phyloP scores from a whole-genome alignment of 2,888 invertebrate species.

The Acronicta psi region DNA sequence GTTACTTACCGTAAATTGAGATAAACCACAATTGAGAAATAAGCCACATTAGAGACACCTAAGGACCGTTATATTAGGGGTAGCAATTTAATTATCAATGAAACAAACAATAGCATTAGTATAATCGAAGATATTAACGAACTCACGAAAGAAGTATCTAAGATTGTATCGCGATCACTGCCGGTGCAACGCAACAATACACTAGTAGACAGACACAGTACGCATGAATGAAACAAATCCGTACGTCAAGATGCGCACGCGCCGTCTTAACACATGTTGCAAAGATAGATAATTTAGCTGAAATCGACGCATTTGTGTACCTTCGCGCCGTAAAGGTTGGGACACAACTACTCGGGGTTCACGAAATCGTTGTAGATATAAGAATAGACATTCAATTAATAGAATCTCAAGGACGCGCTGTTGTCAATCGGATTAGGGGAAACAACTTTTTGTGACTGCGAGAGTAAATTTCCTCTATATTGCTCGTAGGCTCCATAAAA shows the following conservation, averaged over 20 bases:
- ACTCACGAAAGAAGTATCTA: slow-evolving; percentile 27
- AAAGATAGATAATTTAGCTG: slow-evolving; percentile 34
- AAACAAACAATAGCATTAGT: too few relatives aligned
- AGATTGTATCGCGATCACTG: slow-evolving; percentile 1
- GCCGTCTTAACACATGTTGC: slow-evolving; percentile 36
- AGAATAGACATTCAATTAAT: slow-evolving; percentile 52
- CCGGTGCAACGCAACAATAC: slow-evolving; percentile 16
- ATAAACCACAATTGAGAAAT: too few relatives aligned
- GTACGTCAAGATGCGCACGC: slow-evolving; percentile 28
- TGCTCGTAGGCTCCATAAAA: neutral
- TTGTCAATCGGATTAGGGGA: slow-evolving; percentile 27
- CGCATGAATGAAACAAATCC: slow-evolving; percentile 30
- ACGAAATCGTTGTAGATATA: slow-evolving; percentile 36
- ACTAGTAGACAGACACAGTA: slow-evolving; percentile 9
- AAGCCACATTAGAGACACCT: too few relatives aligned
- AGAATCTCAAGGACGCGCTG: slow-evolving; percentile 38
- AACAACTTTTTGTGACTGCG: slow-evolving; percentile 6
- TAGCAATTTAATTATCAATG: too few relatives aligned
- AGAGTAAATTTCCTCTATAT: neutral
- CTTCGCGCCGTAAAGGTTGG: slow-evolving; percentile 38
- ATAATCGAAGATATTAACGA: neutral
- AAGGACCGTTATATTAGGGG: too few relatives aligned
- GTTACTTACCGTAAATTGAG: too few relatives aligned
- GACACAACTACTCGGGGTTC: slow-evolving; percentile 39
- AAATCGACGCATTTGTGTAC: slow-evolving; percentile 40